Evolutionary conservation across 2,113 vertebrate species (phyloP).

Genomic region (Rhineura floridana): DNA sequence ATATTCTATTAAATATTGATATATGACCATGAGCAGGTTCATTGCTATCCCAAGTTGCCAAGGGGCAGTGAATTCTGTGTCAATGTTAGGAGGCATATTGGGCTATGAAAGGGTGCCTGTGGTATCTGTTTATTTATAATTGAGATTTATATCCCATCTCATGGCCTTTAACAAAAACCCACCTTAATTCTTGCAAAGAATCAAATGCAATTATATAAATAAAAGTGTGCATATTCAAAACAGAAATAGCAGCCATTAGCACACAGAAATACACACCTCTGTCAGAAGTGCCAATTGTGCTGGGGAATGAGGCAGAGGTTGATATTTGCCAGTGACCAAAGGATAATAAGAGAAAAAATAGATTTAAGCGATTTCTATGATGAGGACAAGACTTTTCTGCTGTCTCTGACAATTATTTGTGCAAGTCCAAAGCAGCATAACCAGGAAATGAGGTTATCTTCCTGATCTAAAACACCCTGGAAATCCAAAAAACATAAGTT

Average conservation of each 20-base stretch:
- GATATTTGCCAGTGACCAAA: neutral
- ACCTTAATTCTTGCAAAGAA: neutral
- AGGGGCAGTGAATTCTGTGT: neutral
- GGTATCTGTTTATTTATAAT: neutral
- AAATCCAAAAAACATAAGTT: neutral
- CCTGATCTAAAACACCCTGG: neutral
- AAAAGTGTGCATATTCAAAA: neutral
- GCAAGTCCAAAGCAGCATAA: neutral
- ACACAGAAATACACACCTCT: neutral
- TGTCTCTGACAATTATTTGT: neutral
- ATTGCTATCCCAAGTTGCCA: neutral
- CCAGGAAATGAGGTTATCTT: neutral
- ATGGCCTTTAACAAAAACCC: neutral
- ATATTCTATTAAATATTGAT: neutral
- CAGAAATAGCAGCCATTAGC: neutral
- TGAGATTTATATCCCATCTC: neutral
- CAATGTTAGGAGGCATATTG: neutral
- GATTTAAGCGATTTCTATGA: neutral
- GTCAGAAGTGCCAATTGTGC: neutral
- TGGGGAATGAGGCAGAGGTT: neutral
- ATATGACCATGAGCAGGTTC: neutral
- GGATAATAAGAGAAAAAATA: neutral
- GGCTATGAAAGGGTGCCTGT: neutral
- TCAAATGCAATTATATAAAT: neutral
- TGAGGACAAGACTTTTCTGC: too few species aligned